Evolutionary conservation across 2,888 invertebrate genomes (phyloP).

Genomic region (Lacanobia oleracea): DNA sequence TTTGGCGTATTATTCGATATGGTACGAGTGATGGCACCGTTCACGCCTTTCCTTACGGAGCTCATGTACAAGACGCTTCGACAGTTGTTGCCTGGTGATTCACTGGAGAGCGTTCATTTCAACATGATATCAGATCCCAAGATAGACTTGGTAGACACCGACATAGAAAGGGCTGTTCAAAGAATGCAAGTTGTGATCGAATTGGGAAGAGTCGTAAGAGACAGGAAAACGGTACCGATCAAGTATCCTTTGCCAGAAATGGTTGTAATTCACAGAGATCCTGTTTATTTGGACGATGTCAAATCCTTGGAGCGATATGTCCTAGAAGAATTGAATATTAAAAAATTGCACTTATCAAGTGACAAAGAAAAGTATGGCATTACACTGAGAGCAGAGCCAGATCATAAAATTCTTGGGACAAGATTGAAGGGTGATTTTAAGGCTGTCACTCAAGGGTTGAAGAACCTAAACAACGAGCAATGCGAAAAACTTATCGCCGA

Average conservation of each 20-base stretch:
- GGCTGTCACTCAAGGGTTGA: slow-evolving; percentile 95
- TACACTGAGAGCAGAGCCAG: slow-evolving; percentile 97
- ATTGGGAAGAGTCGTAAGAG: slow-evolving; percentile 97
- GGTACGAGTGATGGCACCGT: slow-evolving; percentile 98
- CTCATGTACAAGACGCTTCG: slow-evolving; percentile 97
- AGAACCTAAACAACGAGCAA: slow-evolving; percentile 94
- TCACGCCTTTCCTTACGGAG: slow-evolving; percentile 99
- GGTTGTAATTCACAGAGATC: slow-evolving; percentile 97
- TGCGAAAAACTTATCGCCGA: slow-evolving; percentile 93
- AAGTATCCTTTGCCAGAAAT: slow-evolving; percentile 99
- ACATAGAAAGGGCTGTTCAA: slow-evolving; percentile 97
- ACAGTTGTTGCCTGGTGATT: slow-evolving; percentile 90
- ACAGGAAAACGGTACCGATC: slow-evolving; percentile 97
- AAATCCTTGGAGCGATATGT: slow-evolving; percentile 95
- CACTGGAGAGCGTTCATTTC: slow-evolving; percentile 96
- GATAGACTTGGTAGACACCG: slow-evolving; percentile 93
- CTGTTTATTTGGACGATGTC: slow-evolving; percentile 94
- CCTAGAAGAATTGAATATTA: slow-evolving; percentile 97
- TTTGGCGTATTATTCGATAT: slow-evolving; percentile 97
- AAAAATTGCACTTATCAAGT: slow-evolving; percentile 94
- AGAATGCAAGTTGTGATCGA: slow-evolving; percentile 99
- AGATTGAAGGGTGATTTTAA: slow-evolving; percentile 98
- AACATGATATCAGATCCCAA: slow-evolving; percentile 96
- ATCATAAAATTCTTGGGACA: slow-evolving; percentile 97
- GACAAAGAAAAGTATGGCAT: slow-evolving; percentile 98